phyloP scores from a whole-genome alignment of 2,888 invertebrate genomes.

The Drosophila pullipes region DNA sequence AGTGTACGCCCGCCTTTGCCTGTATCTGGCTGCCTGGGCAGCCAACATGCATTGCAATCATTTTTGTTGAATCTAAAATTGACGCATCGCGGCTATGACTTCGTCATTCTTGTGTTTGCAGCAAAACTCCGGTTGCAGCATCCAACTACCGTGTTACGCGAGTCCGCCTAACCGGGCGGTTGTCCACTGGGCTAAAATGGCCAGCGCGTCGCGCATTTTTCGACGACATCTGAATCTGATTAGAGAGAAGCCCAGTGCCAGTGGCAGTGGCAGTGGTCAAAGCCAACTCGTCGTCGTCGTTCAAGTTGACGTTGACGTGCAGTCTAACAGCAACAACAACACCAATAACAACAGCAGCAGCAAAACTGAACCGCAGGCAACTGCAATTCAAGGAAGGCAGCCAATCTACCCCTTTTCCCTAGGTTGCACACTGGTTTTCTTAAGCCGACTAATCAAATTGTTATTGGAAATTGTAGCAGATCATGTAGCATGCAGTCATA shows the following conservation, averaged over 20 bases:
- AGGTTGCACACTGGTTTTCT: slow-evolving; percentile 37
- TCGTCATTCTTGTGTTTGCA: slow-evolving; percentile 68
- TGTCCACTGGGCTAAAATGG: slow-evolving; percentile 72
- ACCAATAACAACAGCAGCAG: slow-evolving; percentile 9
- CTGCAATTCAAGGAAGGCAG: slow-evolving; percentile 48
- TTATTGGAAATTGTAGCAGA: background rate
- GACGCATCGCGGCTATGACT: slow-evolving; percentile 82
- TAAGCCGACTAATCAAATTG: slow-evolving; percentile 3
- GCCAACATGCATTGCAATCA: slow-evolving; percentile 80
- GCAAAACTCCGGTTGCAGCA: slow-evolving; percentile 25
- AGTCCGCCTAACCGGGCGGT: slow-evolving; percentile 34
- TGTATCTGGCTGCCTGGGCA: slow-evolving; percentile 54
- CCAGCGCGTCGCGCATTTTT: slow-evolving; percentile 80
- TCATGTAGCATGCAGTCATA: background rate
- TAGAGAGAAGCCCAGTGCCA: slow-evolving; percentile 49
- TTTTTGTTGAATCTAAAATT: slow-evolving; percentile 82
- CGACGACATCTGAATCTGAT: slow-evolving; percentile 81
- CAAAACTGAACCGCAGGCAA: slow-evolving; percentile 26
- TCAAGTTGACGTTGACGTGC: slow-evolving; percentile 61
- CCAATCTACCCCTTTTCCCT: slow-evolving; percentile 25
- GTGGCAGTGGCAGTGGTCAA: slow-evolving; percentile 10
- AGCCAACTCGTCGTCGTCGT: slow-evolving; percentile 38
- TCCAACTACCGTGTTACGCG: slow-evolving; percentile 78
- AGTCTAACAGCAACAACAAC: slow-evolving; percentile 39
- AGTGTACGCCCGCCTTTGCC: slow-evolving; percentile 10